A percentile compares a stretch with the other conserved stretches of the same genome.
phyloP scores from a whole-genome alignment of 2,888 invertebrate genomes.

The Odontocolon sp. region DNA sequence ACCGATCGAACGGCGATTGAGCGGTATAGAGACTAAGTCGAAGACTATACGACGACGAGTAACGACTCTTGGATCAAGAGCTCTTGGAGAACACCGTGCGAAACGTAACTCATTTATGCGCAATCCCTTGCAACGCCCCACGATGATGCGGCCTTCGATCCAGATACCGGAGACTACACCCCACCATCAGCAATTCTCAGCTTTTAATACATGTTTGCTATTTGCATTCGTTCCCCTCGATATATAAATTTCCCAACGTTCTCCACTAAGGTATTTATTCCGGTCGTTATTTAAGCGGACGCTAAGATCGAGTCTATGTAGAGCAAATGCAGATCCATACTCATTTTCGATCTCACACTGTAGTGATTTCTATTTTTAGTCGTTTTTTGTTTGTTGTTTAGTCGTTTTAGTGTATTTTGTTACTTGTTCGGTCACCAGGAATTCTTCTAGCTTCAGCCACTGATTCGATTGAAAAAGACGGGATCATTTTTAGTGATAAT shows the following conservation, averaged over 20 bases:
- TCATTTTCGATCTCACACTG: too few species aligned
- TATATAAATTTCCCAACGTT: slow-evolving; percentile 24
- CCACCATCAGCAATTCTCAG: background rate
- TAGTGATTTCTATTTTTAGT: too few species aligned
- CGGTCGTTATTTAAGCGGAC: background rate
- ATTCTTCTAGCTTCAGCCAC: too few species aligned
- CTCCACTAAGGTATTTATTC: background rate
- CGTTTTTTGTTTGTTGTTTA: too few species aligned
- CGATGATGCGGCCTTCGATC: slow-evolving; percentile 48
- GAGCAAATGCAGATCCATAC: too few species aligned
- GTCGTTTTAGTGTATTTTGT: too few species aligned
- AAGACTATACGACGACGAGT: slow-evolving; percentile 4
- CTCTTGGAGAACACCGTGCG: slow-evolving; percentile 16
- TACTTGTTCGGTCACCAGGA: too few species aligned
- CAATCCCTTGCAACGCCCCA: slow-evolving; percentile 53
- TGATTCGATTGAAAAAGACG: too few species aligned
- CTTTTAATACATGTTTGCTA: slow-evolving; percentile 15
- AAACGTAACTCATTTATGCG: slow-evolving; percentile 47
- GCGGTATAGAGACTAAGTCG: slow-evolving; percentile 15
- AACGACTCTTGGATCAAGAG: background rate
- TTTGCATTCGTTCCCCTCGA: background rate
- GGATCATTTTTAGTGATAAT: too few species aligned
- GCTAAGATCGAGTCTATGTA: background rate
- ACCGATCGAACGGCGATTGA: slow-evolving; percentile 51
- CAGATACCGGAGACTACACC: slow-evolving; percentile 17